Conservation (phyloP, 1,140 invertebrate species). For the Mactra quadrangularis region DNA sequence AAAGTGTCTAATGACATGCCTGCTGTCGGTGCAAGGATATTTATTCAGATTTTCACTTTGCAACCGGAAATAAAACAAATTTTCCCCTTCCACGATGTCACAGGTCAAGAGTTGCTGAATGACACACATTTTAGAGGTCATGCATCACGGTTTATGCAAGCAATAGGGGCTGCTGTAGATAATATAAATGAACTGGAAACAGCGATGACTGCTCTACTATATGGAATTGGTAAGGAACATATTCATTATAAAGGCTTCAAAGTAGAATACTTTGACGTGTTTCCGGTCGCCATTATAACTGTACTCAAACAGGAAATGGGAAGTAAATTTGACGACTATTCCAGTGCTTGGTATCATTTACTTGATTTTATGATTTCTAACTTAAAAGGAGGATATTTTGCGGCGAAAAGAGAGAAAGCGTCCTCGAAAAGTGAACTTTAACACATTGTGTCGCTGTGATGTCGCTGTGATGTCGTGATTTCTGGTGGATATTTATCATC, state of each 20-base stretch:
- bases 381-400: constrained; percentile 67
- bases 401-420: neutral
- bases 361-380: constrained; percentile 71
- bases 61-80: constrained; percentile 68
- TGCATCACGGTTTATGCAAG: constrained; percentile 75
- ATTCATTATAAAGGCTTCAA: constrained; percentile 69
- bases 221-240: constrained; percentile 68
- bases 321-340: constrained; percentile 49
- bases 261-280: constrained; percentile 67
- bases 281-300: constrained; percentile 66
- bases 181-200: constrained; percentile 69
- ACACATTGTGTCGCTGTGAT: no score
- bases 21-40: constrained; percentile 65
- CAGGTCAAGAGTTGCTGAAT: constrained; percentile 57
- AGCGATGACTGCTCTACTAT: constrained; percentile 62
- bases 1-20: constrained; percentile 65
- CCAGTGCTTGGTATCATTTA: constrained; percentile 62
- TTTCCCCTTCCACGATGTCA: constrained; percentile 66
- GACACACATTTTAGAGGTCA: constrained; percentile 70
- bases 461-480: no score
- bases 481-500: no score
- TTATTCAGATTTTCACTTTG: constrained; percentile 72
- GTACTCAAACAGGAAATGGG: constrained; percentile 66
- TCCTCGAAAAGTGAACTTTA: no score
- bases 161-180: constrained; percentile 71